These are phyloP conservation scores for Leptosomus discolor DNA, from an alignment of 2,113 vertebrate species.

Conservation along the genomic window DNA sequence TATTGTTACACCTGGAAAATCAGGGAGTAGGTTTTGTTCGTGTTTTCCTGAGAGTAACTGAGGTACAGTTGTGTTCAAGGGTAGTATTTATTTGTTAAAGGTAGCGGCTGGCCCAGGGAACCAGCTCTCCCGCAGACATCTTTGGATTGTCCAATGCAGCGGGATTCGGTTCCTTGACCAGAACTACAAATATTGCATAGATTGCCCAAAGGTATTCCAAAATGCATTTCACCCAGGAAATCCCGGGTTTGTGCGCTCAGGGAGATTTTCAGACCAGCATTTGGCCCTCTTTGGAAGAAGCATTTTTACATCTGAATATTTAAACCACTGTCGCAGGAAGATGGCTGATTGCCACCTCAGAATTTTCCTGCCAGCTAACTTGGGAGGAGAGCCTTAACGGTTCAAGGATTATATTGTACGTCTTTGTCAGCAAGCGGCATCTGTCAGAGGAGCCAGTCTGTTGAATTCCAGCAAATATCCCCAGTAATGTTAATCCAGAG, in stretches of 20 bases:
- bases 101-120: background rate
- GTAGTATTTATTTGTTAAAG: background rate
- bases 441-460: background rate
- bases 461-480: background rate
- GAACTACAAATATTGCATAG: background rate
- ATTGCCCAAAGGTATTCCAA: background rate
- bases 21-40: background rate
- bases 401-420: background rate
- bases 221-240: background rate
- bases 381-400: background rate
- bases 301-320: background rate
- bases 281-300: background rate
- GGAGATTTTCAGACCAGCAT: background rate
- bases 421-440: background rate
- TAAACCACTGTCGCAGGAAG: background rate
- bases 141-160: background rate
- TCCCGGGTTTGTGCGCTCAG: background rate
- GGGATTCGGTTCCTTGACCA: background rate
- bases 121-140: no score
- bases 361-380: background rate
- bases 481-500: background rate
- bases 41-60: background rate
- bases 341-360: background rate
- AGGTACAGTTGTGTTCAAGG: background rate
- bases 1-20: background rate